phyloP scores from a whole-genome alignment of 2,888 invertebrate species.

The Prosapia bicincta region DNA sequence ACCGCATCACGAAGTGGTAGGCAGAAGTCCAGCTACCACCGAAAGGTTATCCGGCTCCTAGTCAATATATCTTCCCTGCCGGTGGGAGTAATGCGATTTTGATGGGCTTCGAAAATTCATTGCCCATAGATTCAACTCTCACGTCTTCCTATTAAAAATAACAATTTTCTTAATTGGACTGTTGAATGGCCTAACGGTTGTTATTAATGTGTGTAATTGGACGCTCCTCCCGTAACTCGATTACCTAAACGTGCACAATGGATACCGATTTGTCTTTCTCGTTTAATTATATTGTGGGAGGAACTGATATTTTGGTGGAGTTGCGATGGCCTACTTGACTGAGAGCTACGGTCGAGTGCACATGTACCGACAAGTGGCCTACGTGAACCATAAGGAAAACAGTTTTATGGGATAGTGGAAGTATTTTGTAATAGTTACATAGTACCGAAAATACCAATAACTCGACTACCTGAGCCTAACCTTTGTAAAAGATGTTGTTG shows the following conservation, averaged over 20 bases:
- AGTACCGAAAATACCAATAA: no score
- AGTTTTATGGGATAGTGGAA: no score
- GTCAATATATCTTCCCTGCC: not conserved
- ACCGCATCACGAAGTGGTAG: no score
- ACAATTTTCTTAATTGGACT: conserved; percentile 13
- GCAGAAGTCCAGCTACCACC: no score
- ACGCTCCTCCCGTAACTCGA: conserved; percentile 14
- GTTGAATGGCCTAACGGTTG: not conserved
- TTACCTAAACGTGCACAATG: conserved; percentile 6
- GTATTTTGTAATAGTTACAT: no score
- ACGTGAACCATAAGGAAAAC: no score
- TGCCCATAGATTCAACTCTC: not conserved
- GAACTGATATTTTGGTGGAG: not conserved
- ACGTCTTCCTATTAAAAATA: conserved; percentile 19
- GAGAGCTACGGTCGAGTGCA: not conserved
- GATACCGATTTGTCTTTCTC: conserved; percentile 14
- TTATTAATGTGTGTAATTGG: conserved; percentile 21
- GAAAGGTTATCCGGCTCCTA: not conserved
- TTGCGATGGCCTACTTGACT: not conserved
- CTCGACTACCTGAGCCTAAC: no score
- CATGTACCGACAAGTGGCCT: no score
- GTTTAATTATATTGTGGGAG: not conserved
- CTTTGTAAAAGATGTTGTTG: no score
- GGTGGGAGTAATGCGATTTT: not conserved
- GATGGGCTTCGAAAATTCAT: not conserved